Evolutionary conservation across 2,797 vertebrate genomes (phyloP).

Genomic region (Malurus splendens): DNA sequence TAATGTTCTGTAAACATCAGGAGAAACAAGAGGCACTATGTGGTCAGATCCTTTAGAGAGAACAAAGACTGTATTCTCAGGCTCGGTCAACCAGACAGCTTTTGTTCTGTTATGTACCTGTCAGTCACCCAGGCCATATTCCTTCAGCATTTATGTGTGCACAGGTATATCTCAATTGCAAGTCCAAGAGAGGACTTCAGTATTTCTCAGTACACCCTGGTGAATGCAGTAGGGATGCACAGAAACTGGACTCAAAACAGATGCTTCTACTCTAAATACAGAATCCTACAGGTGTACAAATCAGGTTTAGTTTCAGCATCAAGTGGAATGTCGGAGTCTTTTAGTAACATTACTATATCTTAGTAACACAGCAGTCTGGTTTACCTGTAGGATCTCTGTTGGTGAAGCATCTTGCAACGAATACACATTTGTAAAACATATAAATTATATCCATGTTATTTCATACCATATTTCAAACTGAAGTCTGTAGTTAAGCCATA

Average conservation of each 20-base stretch:
- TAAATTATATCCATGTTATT: not conserved
- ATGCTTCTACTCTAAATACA: not conserved
- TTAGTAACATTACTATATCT: not conserved
- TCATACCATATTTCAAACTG: not conserved
- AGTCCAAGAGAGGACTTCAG: not conserved
- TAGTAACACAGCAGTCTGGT: not conserved
- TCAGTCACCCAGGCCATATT: not conserved
- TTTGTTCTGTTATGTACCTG: accelerated
- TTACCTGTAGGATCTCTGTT: not conserved
- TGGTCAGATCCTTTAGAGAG: not conserved
- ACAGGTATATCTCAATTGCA: not conserved
- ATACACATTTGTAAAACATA: accelerated
- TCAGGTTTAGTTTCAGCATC: not conserved
- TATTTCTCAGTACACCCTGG: not conserved
- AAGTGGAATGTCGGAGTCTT: not conserved
- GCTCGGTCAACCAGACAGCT: not conserved
- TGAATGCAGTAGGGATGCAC: not conserved
- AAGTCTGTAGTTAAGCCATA: not conserved
- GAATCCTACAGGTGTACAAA: not conserved
- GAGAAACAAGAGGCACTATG: not conserved
- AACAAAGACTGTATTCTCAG: not conserved
- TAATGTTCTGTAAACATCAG: not conserved
- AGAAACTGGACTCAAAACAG: not conserved
- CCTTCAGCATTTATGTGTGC: not conserved
- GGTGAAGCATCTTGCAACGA: not conserved